phyloP scores from a whole-genome alignment of 2,113 vertebrate genomes.

The Morone saxatilis region DNA sequence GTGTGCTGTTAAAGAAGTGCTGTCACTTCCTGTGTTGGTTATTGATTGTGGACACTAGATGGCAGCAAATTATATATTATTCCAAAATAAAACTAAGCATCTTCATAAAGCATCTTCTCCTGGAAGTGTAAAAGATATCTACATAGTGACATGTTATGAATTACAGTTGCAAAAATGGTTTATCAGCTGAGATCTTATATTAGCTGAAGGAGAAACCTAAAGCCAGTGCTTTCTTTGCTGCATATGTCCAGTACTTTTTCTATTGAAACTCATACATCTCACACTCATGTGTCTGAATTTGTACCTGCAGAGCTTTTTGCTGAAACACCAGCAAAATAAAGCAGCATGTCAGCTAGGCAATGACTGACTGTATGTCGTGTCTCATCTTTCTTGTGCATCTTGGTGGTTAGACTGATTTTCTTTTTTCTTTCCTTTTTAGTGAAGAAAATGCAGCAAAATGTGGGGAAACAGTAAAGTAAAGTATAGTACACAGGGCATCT shows the following conservation, averaged over 20 bases:
- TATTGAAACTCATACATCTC: background rate
- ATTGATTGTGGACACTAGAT: slow-evolving; percentile 71
- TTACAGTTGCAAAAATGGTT: background rate
- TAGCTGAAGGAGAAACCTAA: background rate
- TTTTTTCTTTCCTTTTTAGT: too few relatives aligned
- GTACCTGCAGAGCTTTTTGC: background rate
- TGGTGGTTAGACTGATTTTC: background rate
- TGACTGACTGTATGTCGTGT: background rate
- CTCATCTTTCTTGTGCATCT: background rate
- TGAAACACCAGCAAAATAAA: background rate
- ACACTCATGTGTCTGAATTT: background rate
- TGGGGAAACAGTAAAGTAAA: too few relatives aligned
- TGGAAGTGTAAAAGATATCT: background rate
- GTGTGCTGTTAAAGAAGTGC: background rate
- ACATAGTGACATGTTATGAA: background rate
- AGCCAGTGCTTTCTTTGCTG: background rate
- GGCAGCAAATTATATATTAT: slow-evolving; percentile 68
- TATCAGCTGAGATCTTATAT: background rate
- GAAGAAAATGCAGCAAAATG: too few relatives aligned
- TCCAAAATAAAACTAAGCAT: background rate
- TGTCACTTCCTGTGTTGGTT: background rate
- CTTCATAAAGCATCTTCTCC: background rate
- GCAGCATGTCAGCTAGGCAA: background rate
- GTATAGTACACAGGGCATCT: too few relatives aligned
- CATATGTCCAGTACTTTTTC: background rate